A percentile compares a stretch with the other conserved stretches of the same genome.
Evolutionary conservation across 2,113 vertebrate genomes (phyloP).

Genomic region (Scomber colias): DNA sequence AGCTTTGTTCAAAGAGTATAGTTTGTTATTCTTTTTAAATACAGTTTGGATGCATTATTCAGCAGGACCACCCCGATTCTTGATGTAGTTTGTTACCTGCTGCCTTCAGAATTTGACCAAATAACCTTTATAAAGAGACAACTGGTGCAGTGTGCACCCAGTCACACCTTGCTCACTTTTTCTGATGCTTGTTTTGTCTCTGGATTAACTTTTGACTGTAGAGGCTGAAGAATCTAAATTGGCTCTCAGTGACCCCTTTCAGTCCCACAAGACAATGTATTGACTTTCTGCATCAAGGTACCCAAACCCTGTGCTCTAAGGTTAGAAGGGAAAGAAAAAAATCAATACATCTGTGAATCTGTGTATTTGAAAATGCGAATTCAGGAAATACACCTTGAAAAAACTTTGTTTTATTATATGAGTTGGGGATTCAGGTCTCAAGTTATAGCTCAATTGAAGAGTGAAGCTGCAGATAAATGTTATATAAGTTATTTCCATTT

Average conservation of each 20-base stretch:
- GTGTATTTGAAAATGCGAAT: conserved; percentile 40
- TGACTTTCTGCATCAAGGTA: conserved; percentile 51
- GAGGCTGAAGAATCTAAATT: conserved; percentile 64
- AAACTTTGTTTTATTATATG: conserved; percentile 41
- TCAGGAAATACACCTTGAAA: conserved; percentile 30
- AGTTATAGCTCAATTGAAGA: not conserved
- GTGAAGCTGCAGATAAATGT: not conserved
- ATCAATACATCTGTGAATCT: conserved; percentile 44
- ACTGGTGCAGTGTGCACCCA: not conserved
- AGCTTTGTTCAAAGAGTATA: not conserved
- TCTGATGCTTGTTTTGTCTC: conserved; percentile 62
- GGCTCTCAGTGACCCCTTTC: conserved; percentile 59
- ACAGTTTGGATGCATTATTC: no score
- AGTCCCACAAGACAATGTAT: conserved; percentile 56
- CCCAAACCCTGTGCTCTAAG: conserved; percentile 31
- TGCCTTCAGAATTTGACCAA: conserved; percentile 35
- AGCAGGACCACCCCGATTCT: not conserved
- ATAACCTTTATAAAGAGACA: conserved; percentile 47
- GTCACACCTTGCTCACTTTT: conserved; percentile 60
- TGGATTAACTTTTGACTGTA: conserved; percentile 57
- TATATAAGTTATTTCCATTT: not conserved
- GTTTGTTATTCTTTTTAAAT: not conserved
- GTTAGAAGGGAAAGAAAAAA: conserved; percentile 25
- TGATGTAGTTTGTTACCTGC: not conserved
- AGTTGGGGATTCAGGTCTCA: conserved; percentile 23